phyloP scores from a whole-genome alignment of 2,113 vertebrate genomes.

The Panurus biarmicus region DNA sequence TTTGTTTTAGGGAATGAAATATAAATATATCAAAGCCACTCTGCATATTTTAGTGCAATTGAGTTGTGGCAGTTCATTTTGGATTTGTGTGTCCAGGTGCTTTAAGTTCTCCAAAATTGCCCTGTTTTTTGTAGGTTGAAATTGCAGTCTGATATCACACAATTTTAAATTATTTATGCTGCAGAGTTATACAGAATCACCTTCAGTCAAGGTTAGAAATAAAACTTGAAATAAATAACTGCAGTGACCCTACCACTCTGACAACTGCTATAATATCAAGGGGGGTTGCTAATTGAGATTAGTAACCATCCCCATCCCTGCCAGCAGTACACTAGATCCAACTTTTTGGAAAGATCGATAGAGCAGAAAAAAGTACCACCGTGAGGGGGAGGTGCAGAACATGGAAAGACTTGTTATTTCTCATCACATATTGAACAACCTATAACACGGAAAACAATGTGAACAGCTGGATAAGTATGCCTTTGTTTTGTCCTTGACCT shows the following conservation, averaged over 20 bases:
- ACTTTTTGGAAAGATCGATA: background rate
- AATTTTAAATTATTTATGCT: background rate
- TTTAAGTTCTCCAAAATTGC: background rate
- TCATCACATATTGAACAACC: background rate
- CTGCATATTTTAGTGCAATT: background rate
- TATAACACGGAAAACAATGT: background rate
- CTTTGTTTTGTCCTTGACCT: background rate
- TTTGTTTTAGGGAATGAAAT: background rate
- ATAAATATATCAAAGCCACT: background rate
- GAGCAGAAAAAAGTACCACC: background rate
- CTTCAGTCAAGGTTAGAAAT: background rate
- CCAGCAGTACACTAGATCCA: background rate
- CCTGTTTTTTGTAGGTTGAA: background rate
- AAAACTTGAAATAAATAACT: background rate
- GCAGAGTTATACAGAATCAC: background rate
- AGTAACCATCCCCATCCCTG: background rate
- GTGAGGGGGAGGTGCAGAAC: background rate
- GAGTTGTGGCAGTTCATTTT: background rate
- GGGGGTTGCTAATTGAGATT: background rate
- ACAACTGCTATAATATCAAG: background rate
- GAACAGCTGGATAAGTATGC: background rate
- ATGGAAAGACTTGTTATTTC: background rate
- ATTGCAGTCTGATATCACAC: background rate
- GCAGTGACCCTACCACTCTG: background rate
- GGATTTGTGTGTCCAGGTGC: background rate